A percentile compares a stretch with the other conserved stretches of the same genome.
phyloP scores from a whole-genome alignment of 2,888 invertebrate genomes.

The Morpho deidamia region DNA sequence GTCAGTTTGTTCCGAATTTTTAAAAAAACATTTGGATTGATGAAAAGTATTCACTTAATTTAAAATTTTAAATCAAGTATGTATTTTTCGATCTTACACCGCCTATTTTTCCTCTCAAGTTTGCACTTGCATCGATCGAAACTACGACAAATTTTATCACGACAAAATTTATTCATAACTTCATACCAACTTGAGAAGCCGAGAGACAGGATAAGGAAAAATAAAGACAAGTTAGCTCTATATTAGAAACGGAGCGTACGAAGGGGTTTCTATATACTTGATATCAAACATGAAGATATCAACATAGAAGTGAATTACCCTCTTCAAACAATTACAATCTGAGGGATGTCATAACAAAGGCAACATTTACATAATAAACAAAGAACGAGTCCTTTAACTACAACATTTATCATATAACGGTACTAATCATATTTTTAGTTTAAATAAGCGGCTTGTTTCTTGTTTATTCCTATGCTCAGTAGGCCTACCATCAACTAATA shows the following conservation, averaged over 20 bases:
- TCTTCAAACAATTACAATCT: conserved; percentile 32
- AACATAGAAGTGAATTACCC: conserved; percentile 36
- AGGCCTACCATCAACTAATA: no score
- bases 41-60: no score
- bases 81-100: no score
- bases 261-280: conserved; percentile 26
- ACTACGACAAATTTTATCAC: conserved; percentile 26
- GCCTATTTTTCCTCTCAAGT: background rate
- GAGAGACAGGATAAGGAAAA: background rate
- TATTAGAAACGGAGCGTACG: background rate
- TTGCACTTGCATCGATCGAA: conserved; percentile 6
- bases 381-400: conserved; percentile 3
- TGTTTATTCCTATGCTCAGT: background rate
- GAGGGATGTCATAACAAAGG: conserved; percentile 29
- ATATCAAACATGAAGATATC: conserved; percentile 32
- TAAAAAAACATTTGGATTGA: no score
- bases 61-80: no score
- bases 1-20: no score
- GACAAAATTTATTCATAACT: conserved; percentile 22
- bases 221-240: background rate
- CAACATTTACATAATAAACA: conserved; percentile 31
- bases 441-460: background rate
- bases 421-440: no score
- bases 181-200: background rate
- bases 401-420: no score